Evolutionary conservation across 2,888 invertebrate species (phyloP), one percentile per base, ranked within the genome.

Genomic region (Hydriomena furcata): DNA sequence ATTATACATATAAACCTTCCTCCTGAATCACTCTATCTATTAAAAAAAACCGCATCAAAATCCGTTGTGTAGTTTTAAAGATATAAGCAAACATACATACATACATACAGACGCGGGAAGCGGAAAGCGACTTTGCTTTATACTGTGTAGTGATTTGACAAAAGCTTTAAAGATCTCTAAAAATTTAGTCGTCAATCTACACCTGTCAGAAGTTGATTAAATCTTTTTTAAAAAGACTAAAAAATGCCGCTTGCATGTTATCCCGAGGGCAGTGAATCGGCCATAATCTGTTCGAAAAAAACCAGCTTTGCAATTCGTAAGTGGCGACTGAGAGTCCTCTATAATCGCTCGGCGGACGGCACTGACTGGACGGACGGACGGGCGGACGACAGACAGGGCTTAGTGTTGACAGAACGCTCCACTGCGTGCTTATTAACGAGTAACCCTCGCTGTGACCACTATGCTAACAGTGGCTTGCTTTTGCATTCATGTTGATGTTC

Each of bases 331-430:
- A 50, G 44, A 13, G 54, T 45, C 20, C 43, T 43, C 44, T 48
- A 44, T 41, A 32, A 20, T 23, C 38, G 44, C 35, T 27, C 36
- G 53, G 12, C 12, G 51, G 30, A 11, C 40, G 52, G 6, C 30
- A 2, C 28, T 44, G 34, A 32, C 20, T 25, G 31, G 43, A 10
- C 7, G 28, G n/a, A n/a, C 23, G 40, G 37, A 13, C 48, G 34
- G 38, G 21, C 31, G 31, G 43, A 10, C 7, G 28, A n/a, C 23
- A 36, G 37, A 13, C 45, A 35, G 37, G 48, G 42, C 42, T 49
- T 45, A 37, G 40, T 60, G 61, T 65, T 59, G 56, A 56, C 63
- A 28, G 48, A 63, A 36, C 55, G 52, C 58, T 65, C 38, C 37
- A 12, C 42, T 34, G 43, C 28, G 52, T 55, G 36, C 46, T 60